A percentile compares a stretch with the other conserved stretches of the same genome.
phyloP scores from a whole-genome alignment of 2,797 vertebrate species.

The Takifugu ocellatus region DNA sequence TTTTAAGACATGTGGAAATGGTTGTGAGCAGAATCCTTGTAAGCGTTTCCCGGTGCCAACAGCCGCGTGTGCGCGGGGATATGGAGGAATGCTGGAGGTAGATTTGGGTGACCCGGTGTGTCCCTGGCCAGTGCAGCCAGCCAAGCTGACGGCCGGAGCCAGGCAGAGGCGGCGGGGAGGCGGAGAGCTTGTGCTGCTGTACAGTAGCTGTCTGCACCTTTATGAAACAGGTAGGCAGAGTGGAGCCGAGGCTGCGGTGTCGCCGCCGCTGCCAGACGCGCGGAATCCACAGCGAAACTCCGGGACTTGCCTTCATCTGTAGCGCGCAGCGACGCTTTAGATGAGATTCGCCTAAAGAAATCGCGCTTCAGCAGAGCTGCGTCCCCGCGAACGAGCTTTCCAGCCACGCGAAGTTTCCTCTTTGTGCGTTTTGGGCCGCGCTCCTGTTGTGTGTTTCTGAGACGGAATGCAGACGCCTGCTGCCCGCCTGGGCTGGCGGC shows the following conservation, averaged over 20 bases:
- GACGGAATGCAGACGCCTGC: constrained; percentile 71
- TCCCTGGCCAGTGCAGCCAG: constrained; percentile 65
- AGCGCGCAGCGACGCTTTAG: constrained; percentile 20
- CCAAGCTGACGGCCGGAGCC: constrained; percentile 69
- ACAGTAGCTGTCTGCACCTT: constrained; percentile 50
- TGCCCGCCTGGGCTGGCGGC: constrained; percentile 67
- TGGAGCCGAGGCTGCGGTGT: constrained; percentile 35
- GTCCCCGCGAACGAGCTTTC: not conserved
- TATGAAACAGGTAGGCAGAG: constrained; percentile 60
- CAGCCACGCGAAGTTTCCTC: constrained; percentile 62
- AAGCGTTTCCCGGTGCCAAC: constrained; percentile 40
- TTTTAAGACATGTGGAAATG: constrained; percentile 22
- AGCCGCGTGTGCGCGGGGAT: constrained; percentile 60
- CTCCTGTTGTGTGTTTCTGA: constrained; percentile 25
- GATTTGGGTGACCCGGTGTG: constrained; percentile 76
- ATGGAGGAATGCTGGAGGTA: constrained; percentile 79
- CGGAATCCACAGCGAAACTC: constrained; percentile 19
- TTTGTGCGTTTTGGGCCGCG: constrained; percentile 58
- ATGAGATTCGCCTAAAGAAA: constrained; percentile 3
- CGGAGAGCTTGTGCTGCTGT: constrained; percentile 32
- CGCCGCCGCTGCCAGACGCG: constrained; percentile 38
- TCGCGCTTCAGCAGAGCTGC: constrained; percentile 3
- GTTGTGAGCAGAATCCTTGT: constrained; percentile 38
- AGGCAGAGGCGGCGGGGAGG: constrained; percentile 40
- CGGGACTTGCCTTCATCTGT: constrained; percentile 33